Conservation (phyloP, 2,797 vertebrate species). For the Amazona finschi region DNA sequence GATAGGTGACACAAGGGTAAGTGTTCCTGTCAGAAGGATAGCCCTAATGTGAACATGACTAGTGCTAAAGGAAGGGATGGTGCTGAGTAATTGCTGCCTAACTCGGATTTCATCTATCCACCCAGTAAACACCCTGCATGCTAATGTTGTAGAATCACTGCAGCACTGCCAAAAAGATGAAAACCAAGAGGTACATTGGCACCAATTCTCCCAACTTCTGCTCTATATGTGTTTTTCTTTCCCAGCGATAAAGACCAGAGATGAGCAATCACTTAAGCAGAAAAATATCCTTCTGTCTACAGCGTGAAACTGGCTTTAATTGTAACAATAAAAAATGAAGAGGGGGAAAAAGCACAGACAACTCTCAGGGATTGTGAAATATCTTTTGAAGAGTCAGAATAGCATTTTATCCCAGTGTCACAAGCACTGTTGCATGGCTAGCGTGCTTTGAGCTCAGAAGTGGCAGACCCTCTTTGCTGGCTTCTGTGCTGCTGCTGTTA, state of each 20-base stretch:
- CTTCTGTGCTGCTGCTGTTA: conserved; percentile 28
- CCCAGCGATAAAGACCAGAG: not conserved
- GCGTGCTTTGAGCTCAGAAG: not conserved
- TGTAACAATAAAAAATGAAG: not conserved
- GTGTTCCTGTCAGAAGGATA: not conserved
- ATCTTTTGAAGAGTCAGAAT: not conserved
- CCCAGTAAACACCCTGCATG: conserved; percentile 19
- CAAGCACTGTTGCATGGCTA: not conserved
- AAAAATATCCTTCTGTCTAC: not conserved
- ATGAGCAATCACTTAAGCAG: not conserved
- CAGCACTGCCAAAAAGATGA: not conserved
- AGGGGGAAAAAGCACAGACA: not conserved
- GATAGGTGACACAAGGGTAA: not conserved
- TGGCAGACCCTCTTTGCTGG: not conserved
- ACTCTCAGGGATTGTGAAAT: not conserved
- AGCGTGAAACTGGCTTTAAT: not conserved
- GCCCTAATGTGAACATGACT: not conserved
- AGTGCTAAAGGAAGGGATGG: not conserved
- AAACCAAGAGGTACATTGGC: not conserved
- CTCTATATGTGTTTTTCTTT: not conserved
- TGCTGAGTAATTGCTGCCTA: conserved; percentile 15
- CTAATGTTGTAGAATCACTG: conserved; percentile 24
- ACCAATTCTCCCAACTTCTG: not conserved
- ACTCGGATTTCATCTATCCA: not conserved
- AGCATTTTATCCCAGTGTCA: not conserved